These are phyloP conservation scores for Eciton burchellii DNA, from an alignment of 1,140 invertebrate genomes.

Conservation along the genomic window DNA sequence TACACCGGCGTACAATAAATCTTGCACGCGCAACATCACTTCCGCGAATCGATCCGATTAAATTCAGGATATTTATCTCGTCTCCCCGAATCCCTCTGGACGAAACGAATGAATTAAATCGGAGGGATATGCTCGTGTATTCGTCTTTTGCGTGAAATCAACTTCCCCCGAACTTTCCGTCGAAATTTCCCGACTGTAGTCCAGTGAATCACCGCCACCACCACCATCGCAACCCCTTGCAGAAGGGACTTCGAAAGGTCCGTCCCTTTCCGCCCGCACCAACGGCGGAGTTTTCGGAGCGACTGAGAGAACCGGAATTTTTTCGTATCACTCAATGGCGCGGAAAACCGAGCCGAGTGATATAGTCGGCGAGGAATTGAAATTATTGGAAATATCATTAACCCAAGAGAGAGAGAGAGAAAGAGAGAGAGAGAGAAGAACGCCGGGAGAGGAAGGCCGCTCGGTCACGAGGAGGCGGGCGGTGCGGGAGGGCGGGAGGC, in stretches of 20 bases:
- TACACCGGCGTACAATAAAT: conserved; percentile 9
- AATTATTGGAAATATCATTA: conserved; percentile 63
- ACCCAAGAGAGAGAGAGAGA: conserved; percentile 19
- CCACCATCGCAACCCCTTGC: not conserved
- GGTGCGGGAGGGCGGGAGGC: not conserved
- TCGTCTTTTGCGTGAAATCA: conserved; percentile 19
- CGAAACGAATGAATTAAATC: conserved; percentile 29
- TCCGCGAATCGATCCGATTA: not conserved
- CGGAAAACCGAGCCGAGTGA: conserved; percentile 58
- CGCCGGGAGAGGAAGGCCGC: not conserved
- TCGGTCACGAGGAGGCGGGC: not conserved
- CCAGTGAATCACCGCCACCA: conserved; percentile 36
- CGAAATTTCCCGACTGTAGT: conserved; percentile 13
- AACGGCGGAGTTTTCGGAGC: conserved; percentile 36
- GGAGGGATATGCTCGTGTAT: conserved; percentile 18
- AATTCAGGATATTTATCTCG: not conserved
- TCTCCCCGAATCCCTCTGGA: conserved; percentile 12
- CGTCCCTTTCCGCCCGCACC: too few species aligned
- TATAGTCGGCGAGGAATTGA: conserved; percentile 62
- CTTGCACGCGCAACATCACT: not conserved
- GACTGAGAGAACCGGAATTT: conserved; percentile 59
- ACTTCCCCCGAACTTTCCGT: conserved; percentile 2
- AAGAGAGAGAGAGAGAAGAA: too few species aligned
- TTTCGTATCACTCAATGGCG: conserved; percentile 65
- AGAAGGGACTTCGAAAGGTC: not conserved